Evolutionary conservation across 2,888 invertebrate genomes (phyloP).

Genomic region (Capitulum mitella): DNA sequence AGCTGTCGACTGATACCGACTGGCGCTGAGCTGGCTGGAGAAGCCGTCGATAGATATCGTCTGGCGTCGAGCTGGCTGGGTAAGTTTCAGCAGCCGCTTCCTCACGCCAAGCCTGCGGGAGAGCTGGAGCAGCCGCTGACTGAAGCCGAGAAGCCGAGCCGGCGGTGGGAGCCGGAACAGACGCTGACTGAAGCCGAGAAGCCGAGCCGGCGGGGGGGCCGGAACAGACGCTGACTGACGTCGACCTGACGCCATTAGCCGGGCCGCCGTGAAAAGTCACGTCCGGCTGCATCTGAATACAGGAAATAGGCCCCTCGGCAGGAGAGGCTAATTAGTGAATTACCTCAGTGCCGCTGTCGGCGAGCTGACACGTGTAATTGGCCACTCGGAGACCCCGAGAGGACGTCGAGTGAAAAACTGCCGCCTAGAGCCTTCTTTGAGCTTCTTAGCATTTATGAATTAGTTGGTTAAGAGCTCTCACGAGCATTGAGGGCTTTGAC

Average conservation of each 20-base stretch:
- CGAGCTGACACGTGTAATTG: slow-evolving; percentile 20
- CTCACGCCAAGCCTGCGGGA: too few relatives aligned
- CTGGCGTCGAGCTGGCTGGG: too few relatives aligned
- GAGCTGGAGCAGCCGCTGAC: too few relatives aligned
- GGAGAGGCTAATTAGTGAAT: slow-evolving; percentile 6
- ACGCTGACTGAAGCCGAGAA: background rate
- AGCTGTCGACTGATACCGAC: too few relatives aligned
- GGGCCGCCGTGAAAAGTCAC: background rate
- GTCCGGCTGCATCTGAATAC: background rate
- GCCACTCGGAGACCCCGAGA: background rate
- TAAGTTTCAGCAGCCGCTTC: too few relatives aligned
- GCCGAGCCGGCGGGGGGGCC: background rate
- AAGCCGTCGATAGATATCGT: background rate
- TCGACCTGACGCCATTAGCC: background rate
- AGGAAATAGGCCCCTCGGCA: background rate
- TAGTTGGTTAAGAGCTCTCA: background rate
- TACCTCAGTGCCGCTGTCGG: background rate
- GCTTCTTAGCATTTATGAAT: background rate
- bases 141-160: too few relatives aligned
- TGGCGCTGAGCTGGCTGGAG: background rate
- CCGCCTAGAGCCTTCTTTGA: background rate
- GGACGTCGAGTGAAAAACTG: background rate
- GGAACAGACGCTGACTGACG: background rate
- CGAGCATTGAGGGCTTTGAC: too few relatives aligned
- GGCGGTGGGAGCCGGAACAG: too few relatives aligned